These are phyloP conservation scores for Drosophila equinoxialis DNA, from an alignment of 1,140 invertebrate genomes.

Conservation along the genomic window DNA sequence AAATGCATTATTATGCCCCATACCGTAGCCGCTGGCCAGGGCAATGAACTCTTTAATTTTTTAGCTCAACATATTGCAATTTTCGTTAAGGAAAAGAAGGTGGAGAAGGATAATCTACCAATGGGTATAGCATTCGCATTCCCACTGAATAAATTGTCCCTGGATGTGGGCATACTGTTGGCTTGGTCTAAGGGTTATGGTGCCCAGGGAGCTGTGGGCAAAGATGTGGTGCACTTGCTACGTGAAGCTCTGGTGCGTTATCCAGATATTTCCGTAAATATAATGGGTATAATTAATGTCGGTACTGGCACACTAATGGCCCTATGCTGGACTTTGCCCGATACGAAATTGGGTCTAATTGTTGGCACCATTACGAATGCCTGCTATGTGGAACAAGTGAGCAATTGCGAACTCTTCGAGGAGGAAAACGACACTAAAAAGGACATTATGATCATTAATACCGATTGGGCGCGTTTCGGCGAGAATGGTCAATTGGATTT, in stretches of 20 bases:
- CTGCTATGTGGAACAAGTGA: constrained; percentile 94
- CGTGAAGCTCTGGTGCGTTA: constrained; percentile 89
- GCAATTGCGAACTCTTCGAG: constrained; percentile 84
- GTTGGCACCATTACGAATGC: constrained; percentile 97
- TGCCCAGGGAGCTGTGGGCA: constrained; percentile 83
- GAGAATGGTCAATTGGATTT: constrained; percentile 94
- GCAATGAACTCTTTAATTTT: constrained; percentile 95
- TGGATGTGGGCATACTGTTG: constrained; percentile 93
- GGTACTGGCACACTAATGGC: constrained; percentile 95
- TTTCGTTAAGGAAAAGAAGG: constrained; percentile 92
- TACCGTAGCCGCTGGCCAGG: constrained; percentile 94
- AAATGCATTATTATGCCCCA: constrained; percentile 98
- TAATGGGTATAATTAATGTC: constrained; percentile 97
- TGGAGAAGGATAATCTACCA: constrained; percentile 85
- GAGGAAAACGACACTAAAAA: constrained; percentile 69
- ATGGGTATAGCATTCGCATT: constrained; percentile 99
- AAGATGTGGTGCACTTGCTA: constrained; percentile 94
- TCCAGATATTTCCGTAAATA: constrained; percentile 86
- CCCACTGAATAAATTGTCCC: constrained; percentile 93
- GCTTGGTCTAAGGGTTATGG: constrained; percentile 90
- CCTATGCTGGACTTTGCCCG: constrained; percentile 43
- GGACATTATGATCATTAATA: constrained; percentile 93
- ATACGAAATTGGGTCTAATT: constrained; percentile 83
- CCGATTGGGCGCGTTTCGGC: constrained; percentile 98
- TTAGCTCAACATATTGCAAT: constrained; percentile 96